phyloP scores from a whole-genome alignment of 2,888 invertebrate species.

The Cataglyphis albicans region DNA sequence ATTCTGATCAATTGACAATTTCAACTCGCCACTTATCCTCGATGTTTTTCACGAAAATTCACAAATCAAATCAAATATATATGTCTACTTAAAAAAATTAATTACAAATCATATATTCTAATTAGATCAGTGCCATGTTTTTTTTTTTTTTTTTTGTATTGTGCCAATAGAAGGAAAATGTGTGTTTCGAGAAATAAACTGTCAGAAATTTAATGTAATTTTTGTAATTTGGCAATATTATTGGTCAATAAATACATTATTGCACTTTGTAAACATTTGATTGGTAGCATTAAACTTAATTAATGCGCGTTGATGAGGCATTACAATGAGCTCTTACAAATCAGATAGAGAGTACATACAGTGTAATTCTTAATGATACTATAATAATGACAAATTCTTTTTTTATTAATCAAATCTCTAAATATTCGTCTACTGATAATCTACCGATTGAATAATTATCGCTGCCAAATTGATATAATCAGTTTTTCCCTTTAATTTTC shows the following conservation, averaged over 20 bases:
- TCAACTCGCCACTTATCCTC: background rate
- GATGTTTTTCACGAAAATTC: background rate
- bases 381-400: conserved; percentile 2
- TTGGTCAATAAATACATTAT: conserved; percentile 54
- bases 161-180: conserved; percentile 5
- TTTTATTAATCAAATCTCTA: conserved; percentile 33
- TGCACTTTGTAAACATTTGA: conserved; percentile 50
- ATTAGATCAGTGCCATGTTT: background rate
- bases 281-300: conserved; percentile 45
- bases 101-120: background rate
- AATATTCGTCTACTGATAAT: background rate
- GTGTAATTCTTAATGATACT: conserved; percentile 55
- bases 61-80: background rate
- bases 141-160: no score
- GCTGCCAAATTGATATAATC: conserved; percentile 13
- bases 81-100: background rate
- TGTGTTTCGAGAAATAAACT: conserved; percentile 25
- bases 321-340: conserved; percentile 50
- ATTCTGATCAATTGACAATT: conserved; percentile 14
- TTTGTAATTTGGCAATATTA: conserved; percentile 54
- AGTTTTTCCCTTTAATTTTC: background rate
- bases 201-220: conserved; percentile 2
- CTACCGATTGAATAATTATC: background rate
- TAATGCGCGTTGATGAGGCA: conserved; percentile 39
- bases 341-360: conserved; percentile 36